These are phyloP conservation scores for Novumbra hubbsi DNA, from an alignment of 2,797 vertebrate genomes.

Conservation along the genomic window DNA sequence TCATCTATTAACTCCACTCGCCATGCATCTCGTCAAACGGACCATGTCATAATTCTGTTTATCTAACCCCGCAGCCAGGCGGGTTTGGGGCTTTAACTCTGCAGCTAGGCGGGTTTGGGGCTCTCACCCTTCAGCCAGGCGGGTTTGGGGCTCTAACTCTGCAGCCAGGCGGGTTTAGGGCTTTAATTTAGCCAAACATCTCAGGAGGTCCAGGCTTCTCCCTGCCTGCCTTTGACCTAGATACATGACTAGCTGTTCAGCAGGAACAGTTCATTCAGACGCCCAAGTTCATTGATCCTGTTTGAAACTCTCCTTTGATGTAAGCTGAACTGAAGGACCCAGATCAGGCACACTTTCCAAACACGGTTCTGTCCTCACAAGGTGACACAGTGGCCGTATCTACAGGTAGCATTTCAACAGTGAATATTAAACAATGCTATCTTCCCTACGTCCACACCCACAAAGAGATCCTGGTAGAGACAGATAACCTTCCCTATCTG, in stretches of 20 bases:
- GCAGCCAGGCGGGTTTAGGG: not conserved
- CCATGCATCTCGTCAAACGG: not conserved
- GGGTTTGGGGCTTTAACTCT: not conserved
- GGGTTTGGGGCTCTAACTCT: not conserved
- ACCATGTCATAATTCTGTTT: not conserved
- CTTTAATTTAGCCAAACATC: not conserved
- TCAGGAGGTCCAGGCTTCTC: constrained; percentile 6
- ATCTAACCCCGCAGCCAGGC: not conserved
- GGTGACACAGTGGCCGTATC: constrained; percentile 2
- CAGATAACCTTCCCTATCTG: constrained; percentile 12
- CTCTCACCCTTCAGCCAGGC: not conserved
- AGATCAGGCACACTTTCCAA: constrained; percentile 45
- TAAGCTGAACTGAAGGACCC: constrained; percentile 48
- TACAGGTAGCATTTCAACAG: not conserved
- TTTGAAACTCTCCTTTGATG: constrained; percentile 28
- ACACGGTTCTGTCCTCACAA: not conserved
- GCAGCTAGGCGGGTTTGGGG: not conserved
- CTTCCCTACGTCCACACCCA: constrained; percentile 14
- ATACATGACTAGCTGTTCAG: not conserved
- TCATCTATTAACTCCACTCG: not conserved
- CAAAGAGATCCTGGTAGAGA: constrained; percentile 10
- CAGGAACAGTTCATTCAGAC: not conserved
- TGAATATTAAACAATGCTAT: not conserved
- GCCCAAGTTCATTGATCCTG: not conserved
- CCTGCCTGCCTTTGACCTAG: not conserved